These are phyloP conservation scores for Tetrapedia diversipes DNA, from an alignment of 2,888 invertebrate species.

Conservation along the genomic window DNA sequence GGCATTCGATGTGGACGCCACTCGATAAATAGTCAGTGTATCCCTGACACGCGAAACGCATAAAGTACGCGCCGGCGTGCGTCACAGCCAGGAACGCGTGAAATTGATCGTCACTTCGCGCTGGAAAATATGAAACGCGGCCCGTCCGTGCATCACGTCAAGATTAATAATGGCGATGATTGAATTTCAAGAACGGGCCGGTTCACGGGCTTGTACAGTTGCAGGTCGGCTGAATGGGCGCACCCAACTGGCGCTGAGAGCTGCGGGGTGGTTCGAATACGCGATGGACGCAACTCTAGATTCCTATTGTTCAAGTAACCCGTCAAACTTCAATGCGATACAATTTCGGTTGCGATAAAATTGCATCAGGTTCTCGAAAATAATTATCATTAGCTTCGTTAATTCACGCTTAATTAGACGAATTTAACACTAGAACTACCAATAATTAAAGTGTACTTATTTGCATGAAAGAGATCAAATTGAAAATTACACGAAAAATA, in stretches of 20 bases:
- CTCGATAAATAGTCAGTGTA: conserved; percentile 37
- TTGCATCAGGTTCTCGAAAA: too few species aligned
- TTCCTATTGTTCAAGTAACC: too few species aligned
- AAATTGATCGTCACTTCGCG: conserved; percentile 58
- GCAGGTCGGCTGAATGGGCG: not conserved
- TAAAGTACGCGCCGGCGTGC: conserved; percentile 5
- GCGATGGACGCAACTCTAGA: not conserved
- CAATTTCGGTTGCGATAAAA: too few species aligned
- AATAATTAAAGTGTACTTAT: too few species aligned
- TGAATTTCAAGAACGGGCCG: conserved; percentile 56
- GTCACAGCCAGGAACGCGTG: conserved; percentile 48
- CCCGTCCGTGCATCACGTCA: conserved; percentile 37
- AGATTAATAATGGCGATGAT: conserved; percentile 66
- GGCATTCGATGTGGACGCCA: conserved; percentile 22
- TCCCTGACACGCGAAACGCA: conserved; percentile 45
- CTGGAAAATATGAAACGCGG: conserved; percentile 51
- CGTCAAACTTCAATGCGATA: too few species aligned
- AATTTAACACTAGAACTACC: too few species aligned
- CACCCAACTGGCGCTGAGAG: conserved; percentile 19
- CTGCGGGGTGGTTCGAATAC: conserved; percentile 13
- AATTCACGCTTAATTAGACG: too few species aligned
- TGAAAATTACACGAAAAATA: too few species aligned
- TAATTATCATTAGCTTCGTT: too few species aligned
- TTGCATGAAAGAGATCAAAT: too few species aligned
- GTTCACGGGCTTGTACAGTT: conserved; percentile 7